Percentiles rank a stretch among this genome's conserved stretches.
These are phyloP conservation scores for Formica selysi DNA, from an alignment of 1,140 invertebrate genomes.

Conservation along the genomic window DNA sequence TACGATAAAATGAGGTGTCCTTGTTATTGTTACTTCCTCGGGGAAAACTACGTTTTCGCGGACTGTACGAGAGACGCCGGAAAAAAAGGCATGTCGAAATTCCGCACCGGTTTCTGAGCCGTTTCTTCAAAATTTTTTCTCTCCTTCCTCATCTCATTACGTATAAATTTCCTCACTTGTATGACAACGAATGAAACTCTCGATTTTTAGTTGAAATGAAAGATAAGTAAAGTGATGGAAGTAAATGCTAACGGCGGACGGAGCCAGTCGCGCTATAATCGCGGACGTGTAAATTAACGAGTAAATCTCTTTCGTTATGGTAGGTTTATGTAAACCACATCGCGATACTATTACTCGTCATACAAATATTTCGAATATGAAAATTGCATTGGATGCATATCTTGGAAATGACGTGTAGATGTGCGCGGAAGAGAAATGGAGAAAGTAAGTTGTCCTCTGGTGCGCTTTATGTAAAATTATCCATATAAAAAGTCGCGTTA, in stretches of 20 bases:
- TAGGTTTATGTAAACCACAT: constrained; percentile 1
- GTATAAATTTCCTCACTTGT: constrained; percentile 16
- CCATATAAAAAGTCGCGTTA: constrained; percentile 67
- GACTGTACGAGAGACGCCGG: constrained; percentile 3
- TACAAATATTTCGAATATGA: constrained; percentile 37
- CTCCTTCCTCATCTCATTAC: neutral
- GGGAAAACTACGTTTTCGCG: constrained; percentile 33
- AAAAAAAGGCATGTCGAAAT: constrained; percentile 18
- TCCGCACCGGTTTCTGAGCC: neutral
- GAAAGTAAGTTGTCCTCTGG: constrained; percentile 13
- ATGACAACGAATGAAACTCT: constrained; percentile 19
- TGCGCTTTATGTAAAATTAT: constrained; percentile 61
- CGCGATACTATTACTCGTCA: constrained; percentile 23
- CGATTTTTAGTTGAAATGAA: constrained; percentile 29
- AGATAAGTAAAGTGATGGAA: constrained; percentile 9
- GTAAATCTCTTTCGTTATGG: constrained; percentile 29
- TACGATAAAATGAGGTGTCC: constrained; percentile 61
- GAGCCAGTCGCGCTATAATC: constrained; percentile 53
- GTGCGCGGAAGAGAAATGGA: constrained; percentile 23
- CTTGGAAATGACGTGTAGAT: neutral
- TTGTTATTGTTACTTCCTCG: constrained; percentile 17
- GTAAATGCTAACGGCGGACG: constrained; percentile 56
- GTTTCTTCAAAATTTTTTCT: neutral
- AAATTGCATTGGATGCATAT: constrained; percentile 10
- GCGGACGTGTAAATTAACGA: constrained; percentile 55